A percentile compares a stretch with the other conserved stretches of the same genome.
phyloP scores from a whole-genome alignment of 2,888 invertebrate genomes.

The Oscheius onirici region DNA sequence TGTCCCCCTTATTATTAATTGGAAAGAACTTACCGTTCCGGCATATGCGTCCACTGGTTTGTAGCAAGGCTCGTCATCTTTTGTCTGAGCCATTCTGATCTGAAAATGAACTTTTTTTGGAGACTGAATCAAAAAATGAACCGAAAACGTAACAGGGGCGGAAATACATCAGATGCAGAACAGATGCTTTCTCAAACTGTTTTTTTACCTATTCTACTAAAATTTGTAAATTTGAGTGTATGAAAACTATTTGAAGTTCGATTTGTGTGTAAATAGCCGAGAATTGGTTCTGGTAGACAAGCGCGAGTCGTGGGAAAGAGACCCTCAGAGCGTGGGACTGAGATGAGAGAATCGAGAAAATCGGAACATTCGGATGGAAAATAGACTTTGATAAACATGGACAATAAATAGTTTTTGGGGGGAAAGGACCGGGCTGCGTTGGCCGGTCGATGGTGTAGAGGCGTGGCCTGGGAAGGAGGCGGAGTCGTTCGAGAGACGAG shows the following conservation, averaged over 20 bases:
- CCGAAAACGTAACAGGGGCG: background rate
- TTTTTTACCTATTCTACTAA: no score
- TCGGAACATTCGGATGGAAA: no score
- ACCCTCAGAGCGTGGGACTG: background rate
- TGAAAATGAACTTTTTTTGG: no score
- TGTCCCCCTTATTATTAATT: no score
- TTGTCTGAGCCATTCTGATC: background rate
- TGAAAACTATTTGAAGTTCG: no score
- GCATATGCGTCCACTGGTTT: constrained; percentile 14
- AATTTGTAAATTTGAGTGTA: no score
- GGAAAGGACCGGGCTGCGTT: constrained; percentile 23
- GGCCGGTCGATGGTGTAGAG: constrained; percentile 15
- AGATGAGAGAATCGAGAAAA: no score
- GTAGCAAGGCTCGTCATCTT: background rate
- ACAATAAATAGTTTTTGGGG: constrained; percentile 9
- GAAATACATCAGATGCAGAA: no score
- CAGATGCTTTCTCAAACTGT: no score
- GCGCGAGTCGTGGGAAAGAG: background rate
- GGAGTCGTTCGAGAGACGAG: background rate
- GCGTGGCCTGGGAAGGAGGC: constrained; percentile 13
- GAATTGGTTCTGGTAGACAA: background rate
- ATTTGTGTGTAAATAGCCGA: no score
- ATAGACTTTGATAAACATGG: no score
- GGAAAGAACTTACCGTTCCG: background rate
- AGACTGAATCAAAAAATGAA: no score